Evolutionary conservation across 2,797 vertebrate species (phyloP).

Genomic region (Tamandua tetradactyla): DNA sequence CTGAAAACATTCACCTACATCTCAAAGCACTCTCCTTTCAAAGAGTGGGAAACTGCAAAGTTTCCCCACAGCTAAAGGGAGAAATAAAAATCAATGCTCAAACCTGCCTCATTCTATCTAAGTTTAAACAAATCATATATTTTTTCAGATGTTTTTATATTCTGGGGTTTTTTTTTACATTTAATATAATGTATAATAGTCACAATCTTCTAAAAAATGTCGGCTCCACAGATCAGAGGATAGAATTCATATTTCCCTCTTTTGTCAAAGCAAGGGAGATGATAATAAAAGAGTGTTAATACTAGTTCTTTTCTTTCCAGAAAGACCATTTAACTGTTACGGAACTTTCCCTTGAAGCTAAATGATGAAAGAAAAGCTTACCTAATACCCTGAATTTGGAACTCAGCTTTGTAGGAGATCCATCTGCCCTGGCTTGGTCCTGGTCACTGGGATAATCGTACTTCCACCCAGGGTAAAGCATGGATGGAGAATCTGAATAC

Average conservation of each 20-base stretch:
- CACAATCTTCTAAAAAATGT: constrained; percentile 36
- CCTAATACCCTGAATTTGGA: not conserved
- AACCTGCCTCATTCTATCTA: constrained; percentile 22
- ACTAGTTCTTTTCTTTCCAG: constrained; percentile 16
- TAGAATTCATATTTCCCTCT: not conserved
- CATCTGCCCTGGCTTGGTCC: not conserved
- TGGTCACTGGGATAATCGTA: not conserved
- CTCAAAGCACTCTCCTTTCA: constrained; percentile 49
- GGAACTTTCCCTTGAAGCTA: not conserved
- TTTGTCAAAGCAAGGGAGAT: constrained; percentile 13
- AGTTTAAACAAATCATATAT: constrained; percentile 19
- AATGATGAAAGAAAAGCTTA: not conserved
- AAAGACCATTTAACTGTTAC: not conserved
- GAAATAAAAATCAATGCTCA: constrained; percentile 45
- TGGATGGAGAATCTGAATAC: not conserved
- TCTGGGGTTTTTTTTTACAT: too few species aligned
- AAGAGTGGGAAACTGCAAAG: constrained; percentile 41
- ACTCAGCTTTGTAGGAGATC: not conserved
- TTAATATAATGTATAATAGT: not conserved
- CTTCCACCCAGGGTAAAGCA: not conserved
- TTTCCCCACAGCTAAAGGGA: not conserved
- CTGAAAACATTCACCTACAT: constrained; percentile 45
- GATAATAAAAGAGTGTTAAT: not conserved
- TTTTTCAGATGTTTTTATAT: constrained; percentile 12
- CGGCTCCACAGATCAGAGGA: not conserved